A percentile compares a stretch with the other conserved stretches of the same genome.
These are phyloP conservation scores for Ellobius talpinus DNA, from an alignment of 2,113 vertebrate genomes.

Conservation along the genomic window DNA sequence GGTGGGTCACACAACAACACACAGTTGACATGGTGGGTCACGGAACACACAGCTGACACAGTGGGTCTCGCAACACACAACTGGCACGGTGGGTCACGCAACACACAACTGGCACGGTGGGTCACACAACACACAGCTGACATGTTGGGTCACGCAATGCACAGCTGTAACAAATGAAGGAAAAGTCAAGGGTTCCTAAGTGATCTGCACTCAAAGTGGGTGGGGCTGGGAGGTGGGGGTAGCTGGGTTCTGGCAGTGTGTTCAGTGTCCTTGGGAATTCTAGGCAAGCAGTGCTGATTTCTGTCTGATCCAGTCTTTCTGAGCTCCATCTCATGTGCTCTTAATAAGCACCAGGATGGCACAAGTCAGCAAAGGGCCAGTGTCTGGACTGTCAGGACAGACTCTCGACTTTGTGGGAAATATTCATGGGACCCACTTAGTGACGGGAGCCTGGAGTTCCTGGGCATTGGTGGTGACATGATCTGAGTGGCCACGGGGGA, in stretches of 20 bases:
- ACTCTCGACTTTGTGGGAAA: too few relatives aligned
- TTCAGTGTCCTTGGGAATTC: background rate
- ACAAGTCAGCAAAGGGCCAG: background rate
- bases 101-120: too few relatives aligned
- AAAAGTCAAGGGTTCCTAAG: background rate
- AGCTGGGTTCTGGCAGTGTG: fast-evolving
- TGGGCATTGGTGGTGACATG: fast-evolving
- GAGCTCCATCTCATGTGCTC: background rate
- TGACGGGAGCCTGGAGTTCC: background rate
- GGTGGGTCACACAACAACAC: too few relatives aligned
- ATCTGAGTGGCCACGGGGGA: background rate
- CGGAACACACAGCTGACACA: too few relatives aligned
- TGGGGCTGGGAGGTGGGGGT: too few relatives aligned
- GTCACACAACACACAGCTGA: too few relatives aligned
- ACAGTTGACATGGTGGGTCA: too few relatives aligned
- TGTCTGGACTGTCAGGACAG: background rate
- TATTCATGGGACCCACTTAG: too few relatives aligned
- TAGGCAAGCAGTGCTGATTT: background rate
- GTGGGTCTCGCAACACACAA: too few relatives aligned
- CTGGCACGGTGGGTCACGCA: too few relatives aligned
- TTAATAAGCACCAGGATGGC: background rate
- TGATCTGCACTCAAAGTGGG: background rate
- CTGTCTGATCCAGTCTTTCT: background rate
- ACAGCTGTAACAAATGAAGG: fast-evolving
- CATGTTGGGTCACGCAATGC: fast-evolving